phyloP scores from a whole-genome alignment of 2,113 vertebrate species.

The Misgurnus mizolepis region DNA sequence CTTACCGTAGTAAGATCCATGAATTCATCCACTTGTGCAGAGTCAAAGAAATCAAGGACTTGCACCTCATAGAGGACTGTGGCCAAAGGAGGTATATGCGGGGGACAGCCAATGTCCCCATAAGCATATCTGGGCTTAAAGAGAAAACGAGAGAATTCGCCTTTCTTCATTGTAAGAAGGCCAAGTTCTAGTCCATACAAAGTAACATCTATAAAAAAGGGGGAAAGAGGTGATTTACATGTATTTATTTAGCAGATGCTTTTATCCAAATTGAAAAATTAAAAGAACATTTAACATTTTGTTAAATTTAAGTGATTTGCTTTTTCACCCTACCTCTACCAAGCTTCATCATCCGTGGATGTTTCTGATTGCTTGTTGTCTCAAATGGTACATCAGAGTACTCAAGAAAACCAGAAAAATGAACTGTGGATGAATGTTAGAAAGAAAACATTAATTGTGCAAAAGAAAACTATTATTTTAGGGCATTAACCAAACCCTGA shows the following conservation, averaged over 20 bases:
- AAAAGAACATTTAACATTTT: not conserved
- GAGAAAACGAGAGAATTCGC: slow-evolving; percentile 85
- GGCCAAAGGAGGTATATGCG: slow-evolving; percentile 79
- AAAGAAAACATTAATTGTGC: too few relatives aligned
- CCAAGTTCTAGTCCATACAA: slow-evolving; percentile 85
- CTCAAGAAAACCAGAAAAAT: slow-evolving; percentile 87
- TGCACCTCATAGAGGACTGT: slow-evolving; percentile 85
- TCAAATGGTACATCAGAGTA: slow-evolving; percentile 82
- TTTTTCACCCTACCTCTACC: slow-evolving; percentile 79
- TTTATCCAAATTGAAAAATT: not conserved
- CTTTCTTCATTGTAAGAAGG: slow-evolving; percentile 85
- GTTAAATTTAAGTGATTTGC: not conserved
- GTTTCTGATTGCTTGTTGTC: slow-evolving; percentile 69
- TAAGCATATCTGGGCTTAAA: slow-evolving; percentile 83
- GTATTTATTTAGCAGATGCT: not conserved
- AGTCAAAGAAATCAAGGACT: slow-evolving; percentile 85
- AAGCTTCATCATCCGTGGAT: slow-evolving; percentile 84
- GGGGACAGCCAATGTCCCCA: slow-evolving; percentile 84
- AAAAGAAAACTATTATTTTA: too few relatives aligned
- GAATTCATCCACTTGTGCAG: slow-evolving; percentile 80
- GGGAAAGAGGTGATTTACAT: not conserved
- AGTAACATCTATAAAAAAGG: slow-evolving; percentile 79
- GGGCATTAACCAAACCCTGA: too few relatives aligned
- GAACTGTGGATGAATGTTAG: slow-evolving; percentile 70
- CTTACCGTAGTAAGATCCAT: slow-evolving; percentile 77